These are phyloP conservation scores for Cantharis flavilabris DNA, from an alignment of 2,888 invertebrate species.

Conservation along the genomic window DNA sequence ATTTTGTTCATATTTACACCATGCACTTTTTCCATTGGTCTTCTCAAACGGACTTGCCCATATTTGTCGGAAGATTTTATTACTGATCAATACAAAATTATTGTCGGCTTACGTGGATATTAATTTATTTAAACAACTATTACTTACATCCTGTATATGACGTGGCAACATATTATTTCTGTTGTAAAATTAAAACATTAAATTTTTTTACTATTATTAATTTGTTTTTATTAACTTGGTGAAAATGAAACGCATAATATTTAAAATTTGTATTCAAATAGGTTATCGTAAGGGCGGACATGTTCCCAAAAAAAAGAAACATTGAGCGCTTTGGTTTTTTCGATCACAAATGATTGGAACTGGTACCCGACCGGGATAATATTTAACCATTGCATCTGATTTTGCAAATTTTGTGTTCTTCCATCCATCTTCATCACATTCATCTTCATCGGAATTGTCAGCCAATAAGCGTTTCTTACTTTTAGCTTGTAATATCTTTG, in stretches of 20 bases:
- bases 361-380: background rate
- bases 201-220: no score
- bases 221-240: no score
- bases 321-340: background rate
- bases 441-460: background rate
- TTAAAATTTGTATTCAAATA: no score
- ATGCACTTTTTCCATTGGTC: background rate
- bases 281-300: no score
- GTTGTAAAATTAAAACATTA: no score
- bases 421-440: background rate
- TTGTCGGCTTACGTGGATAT: background rate
- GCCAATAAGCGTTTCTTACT: background rate
- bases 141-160: no score
- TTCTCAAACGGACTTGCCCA: background rate
- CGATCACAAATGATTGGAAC: background rate
- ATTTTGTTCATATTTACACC: background rate
- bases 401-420: background rate
- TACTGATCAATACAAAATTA: background rate
- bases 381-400: background rate
- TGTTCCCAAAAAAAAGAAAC: background rate
- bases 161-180: no score
- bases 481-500: background rate
- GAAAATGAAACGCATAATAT: no score
- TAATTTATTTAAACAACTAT: background rate
- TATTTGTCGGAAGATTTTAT: background rate